Base-by-base conservation (phyloP, 2,888 invertebrate species). In the Minunthozetes semirufus region DNA sequence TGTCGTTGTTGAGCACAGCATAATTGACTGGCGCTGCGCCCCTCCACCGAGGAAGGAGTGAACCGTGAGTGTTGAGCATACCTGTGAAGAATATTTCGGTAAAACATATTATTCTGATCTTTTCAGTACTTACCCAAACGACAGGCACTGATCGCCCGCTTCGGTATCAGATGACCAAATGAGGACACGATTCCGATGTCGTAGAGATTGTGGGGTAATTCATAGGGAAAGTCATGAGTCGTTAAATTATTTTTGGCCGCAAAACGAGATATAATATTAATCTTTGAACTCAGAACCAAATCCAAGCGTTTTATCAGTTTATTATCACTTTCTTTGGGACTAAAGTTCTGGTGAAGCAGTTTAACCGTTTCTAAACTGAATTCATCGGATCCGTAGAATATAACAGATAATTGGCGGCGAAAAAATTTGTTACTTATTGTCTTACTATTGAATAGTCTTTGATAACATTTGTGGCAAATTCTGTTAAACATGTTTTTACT, bases 51-150 rank as follows among this genome's bases (percentile, higher is more conserved):
- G 97, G 97, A 77, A 97, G 83, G 71, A 96, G 83, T 83, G 95
- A 95, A 0, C 91, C 93, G 83, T 97, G 97, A 0, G 96, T 90
- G 85, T 97, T 97, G 46, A 96, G 85, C 86, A 96, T 93, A 33
- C 95, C 95, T 79, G 82, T 82, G 71, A 46, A 59, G 19, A 48
- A 17, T 22, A 17, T n/a, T n/a, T 6, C n/a, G 46, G 46, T 48
- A 11, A 53, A 53, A 33, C 27, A 53, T 25, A 13, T 50, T 22
- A 53, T 15, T 70, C 42, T n/a, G 27, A 56, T 66, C 25, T 50
- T n/a, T 29, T 71, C 4, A 33, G 33, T n/a, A 90, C 29, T 59
- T 46, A 75, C 75, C 75, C n/a, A 50, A 71, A 38, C 42, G 61
- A 84, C 95, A 94, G 76, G 88, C 85, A 11, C 88, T 84, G 42